These are phyloP conservation scores for Camptogramma bilineatum DNA, from an alignment of 2,888 invertebrate species.

Conservation along the genomic window DNA sequence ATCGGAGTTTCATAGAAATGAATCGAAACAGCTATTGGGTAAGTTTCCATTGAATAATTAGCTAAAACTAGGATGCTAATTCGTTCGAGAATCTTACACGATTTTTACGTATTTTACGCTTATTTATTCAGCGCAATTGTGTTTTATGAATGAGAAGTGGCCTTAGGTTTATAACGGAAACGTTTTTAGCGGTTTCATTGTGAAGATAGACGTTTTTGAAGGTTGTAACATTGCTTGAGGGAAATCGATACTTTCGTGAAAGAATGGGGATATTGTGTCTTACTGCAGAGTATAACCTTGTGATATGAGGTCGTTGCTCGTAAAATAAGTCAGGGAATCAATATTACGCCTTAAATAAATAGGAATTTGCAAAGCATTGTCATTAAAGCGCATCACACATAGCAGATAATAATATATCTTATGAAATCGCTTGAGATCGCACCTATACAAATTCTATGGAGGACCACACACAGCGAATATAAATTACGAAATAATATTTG, in stretches of 20 bases:
- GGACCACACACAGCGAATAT: no score
- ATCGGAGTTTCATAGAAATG: constrained; percentile 60
- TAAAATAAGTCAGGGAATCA: not conserved
- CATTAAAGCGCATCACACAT: no score
- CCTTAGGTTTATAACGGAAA: constrained; percentile 32
- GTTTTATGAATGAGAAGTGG: constrained; percentile 29
- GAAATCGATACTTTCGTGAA: constrained; percentile 5
- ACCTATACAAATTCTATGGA: no score
- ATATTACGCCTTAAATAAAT: not conserved
- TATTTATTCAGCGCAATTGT: not conserved
- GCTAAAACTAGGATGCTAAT: constrained; percentile 36
- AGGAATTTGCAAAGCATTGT: no score
- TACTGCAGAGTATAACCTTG: not conserved
- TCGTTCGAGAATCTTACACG: constrained; percentile 9
- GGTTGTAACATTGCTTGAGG: constrained; percentile 21
- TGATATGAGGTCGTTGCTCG: not conserved
- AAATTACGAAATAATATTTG: no score
- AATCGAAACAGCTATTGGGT: constrained; percentile 64
- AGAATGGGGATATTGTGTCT: not conserved
- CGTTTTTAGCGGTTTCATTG: constrained; percentile 9
- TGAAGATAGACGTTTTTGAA: constrained; percentile 19
- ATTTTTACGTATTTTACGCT: constrained; percentile 26
- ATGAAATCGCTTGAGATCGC: no score
- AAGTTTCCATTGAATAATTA: constrained; percentile 51
- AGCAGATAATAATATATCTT: no score